Percentiles rank a stretch among this genome's conserved stretches.
phyloP scores from a whole-genome alignment of 1,140 invertebrate genomes.

The Zaprionus africanus region DNA sequence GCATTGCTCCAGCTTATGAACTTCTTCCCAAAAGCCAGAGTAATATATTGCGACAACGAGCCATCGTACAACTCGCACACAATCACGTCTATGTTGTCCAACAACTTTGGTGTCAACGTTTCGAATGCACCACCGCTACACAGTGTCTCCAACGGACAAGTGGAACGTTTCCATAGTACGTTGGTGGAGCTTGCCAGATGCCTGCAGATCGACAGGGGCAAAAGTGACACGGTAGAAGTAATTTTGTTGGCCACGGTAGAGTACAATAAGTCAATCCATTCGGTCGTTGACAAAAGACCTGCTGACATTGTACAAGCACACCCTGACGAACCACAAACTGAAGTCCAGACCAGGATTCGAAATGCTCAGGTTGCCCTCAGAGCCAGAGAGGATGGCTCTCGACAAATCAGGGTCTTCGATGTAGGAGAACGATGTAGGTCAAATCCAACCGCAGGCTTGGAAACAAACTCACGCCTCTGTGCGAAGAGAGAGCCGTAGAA shows the following conservation, averaged over 20 bases:
- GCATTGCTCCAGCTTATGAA: neutral
- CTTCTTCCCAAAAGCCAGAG: conserved; percentile 1
- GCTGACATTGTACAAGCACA: conserved; percentile 10
- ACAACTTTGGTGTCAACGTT: conserved; percentile 13
- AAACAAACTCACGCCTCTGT: neutral
- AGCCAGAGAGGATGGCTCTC: neutral
- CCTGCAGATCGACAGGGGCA: too few species aligned
- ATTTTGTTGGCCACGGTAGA: too few species aligned
- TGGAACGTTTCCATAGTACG: too few species aligned
- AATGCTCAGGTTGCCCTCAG: neutral
- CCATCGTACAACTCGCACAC: too few species aligned
- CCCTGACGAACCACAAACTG: conserved; percentile 6
- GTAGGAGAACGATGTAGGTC: too few species aligned
- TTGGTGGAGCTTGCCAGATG: too few species aligned
- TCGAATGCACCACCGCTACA: conserved; percentile 24
- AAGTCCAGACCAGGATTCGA: neutral
- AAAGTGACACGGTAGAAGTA: too few species aligned
- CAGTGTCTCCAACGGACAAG: conserved; percentile 23
- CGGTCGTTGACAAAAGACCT: conserved; percentile 15
- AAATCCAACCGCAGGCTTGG: neutral
- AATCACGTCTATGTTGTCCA: neutral
- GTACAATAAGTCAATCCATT: too few species aligned
- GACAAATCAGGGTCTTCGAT: too few species aligned
- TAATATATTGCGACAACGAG: too few species aligned
- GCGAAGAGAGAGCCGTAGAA: neutral